These are phyloP conservation scores for Alosa sapidissima DNA, from an alignment of 2,797 vertebrate genomes.

Conservation along the genomic window DNA sequence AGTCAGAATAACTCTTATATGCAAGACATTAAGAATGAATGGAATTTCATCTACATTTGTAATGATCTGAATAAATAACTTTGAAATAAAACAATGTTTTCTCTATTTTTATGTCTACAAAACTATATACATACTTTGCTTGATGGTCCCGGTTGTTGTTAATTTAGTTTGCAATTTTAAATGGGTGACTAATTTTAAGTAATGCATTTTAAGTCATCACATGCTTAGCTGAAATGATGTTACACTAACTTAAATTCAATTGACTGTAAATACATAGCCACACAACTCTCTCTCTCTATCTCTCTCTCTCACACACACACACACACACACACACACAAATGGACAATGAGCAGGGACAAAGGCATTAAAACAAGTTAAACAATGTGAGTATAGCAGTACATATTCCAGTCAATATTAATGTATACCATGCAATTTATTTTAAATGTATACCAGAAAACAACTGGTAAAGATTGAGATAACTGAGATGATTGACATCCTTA, in stretches of 20 bases:
- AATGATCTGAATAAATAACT: constrained; percentile 25
- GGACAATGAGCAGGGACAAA: neutral
- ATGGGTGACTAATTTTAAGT: neutral
- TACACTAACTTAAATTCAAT: neutral
- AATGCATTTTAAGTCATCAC: neutral
- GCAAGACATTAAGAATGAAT: neutral
- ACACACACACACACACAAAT: neutral
- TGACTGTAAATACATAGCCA: neutral
- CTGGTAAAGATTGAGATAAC: neutral
- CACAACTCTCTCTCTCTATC: neutral
- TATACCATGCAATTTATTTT: neutral
- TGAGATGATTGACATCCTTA: neutral
- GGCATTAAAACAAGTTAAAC: neutral
- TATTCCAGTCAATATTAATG: neutral
- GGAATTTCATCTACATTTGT: constrained; percentile 13
- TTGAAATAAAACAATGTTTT: neutral
- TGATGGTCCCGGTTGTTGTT: neutral
- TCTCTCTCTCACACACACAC: neutral
- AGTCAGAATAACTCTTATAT: neutral
- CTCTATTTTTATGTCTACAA: neutral
- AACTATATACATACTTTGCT: neutral
- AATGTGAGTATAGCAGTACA: neutral
- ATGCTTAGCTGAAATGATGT: neutral
- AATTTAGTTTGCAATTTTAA: neutral
- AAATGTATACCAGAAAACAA: neutral